Conservation (phyloP, 2,888 invertebrate genomes). For the Ditylenchus weischeri region DNA sequence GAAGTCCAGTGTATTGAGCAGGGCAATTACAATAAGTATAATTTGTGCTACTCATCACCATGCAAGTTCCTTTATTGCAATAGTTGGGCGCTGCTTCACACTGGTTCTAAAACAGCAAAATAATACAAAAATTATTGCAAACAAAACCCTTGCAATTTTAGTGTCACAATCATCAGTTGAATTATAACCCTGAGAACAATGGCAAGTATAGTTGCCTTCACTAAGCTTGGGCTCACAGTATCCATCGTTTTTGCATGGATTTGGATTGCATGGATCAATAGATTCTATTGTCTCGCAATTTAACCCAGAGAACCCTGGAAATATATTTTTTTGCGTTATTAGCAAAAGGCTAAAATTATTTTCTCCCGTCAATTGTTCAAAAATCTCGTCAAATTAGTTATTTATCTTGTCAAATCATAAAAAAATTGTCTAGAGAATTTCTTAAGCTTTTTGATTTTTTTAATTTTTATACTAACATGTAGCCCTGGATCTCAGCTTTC, state of each 20-base stretch:
- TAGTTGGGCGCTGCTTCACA: constrained; percentile 15
- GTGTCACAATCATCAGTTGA: not conserved
- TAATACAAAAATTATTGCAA: not conserved
- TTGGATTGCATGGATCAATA: constrained; percentile 15
- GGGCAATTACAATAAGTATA: constrained; percentile 22
- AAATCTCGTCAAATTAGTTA: no score
- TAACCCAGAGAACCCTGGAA: not conserved
- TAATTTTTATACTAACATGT: no score
- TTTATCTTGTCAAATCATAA: no score
- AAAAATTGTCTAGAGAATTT: no score
- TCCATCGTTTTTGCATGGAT: constrained; percentile 22
- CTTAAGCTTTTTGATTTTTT: no score
- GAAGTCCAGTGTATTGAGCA: constrained; percentile 19
- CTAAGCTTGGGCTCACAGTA: constrained; percentile 2
- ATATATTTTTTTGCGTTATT: not conserved
- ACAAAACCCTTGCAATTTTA: not conserved
- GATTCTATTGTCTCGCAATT: constrained; percentile 1
- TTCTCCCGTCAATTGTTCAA: no score
- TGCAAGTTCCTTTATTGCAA: constrained; percentile 20
- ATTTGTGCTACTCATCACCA: constrained; percentile 6
- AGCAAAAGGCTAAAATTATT: no score
- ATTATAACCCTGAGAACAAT: constrained; percentile 11
- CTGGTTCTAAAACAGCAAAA: constrained; percentile 1
- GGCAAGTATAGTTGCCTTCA: not conserved
- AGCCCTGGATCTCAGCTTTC: no score